Evolutionary conservation across 2,113 vertebrate species (phyloP), one percentile per base, ranked within the genome.

Genomic region (Pseudorectes ferrugineus): DNA sequence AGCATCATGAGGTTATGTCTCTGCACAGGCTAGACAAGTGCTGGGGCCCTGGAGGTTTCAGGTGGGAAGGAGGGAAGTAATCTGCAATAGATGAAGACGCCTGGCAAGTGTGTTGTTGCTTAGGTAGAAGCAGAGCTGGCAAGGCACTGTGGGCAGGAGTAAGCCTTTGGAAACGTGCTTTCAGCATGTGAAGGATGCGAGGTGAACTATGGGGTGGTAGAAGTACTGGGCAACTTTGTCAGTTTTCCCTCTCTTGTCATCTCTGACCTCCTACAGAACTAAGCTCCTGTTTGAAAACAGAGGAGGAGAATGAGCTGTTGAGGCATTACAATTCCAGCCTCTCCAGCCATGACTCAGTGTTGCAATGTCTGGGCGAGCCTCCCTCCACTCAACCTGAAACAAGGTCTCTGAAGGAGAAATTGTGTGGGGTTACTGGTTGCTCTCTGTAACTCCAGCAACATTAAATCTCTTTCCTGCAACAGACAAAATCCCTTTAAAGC

Each of bases 41-140:
- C 67, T 52, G 49, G 14, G n/a, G 36, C 31, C 25, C 0, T 0
- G 21, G 57, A 36, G 20, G 48, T 22, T 57, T n/a, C 2, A 1
- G 31, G 8, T n/a, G 48, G 59, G 51, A 18, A 12, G 1, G 3
- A 61, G 49, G 20, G 26, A 38, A 15, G 24, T 57, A 55, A 54
- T 28, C n/a, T 77, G n/a, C 9, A 10, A 2, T 1, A 28, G 51
- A 14, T 8, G 23, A 3, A 65, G 59, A 14, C 1, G 2, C 33
- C 16, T 54, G 67, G 42, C 38, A 68, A 36, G 23, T 2, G 16
- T 45, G 5, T 25, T 55, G 35, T 24, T 42, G 29, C 22, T 6
- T 12, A 12, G 36, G 59, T 12, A 45, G 45, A 40, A 17, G 9
- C 54, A 72, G 59, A 36, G 25, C 2, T 2, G 14, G n/a, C 48